These are phyloP conservation scores for Centroberyx gerrardi DNA, from an alignment of 2,797 vertebrate species.

Conservation along the genomic window DNA sequence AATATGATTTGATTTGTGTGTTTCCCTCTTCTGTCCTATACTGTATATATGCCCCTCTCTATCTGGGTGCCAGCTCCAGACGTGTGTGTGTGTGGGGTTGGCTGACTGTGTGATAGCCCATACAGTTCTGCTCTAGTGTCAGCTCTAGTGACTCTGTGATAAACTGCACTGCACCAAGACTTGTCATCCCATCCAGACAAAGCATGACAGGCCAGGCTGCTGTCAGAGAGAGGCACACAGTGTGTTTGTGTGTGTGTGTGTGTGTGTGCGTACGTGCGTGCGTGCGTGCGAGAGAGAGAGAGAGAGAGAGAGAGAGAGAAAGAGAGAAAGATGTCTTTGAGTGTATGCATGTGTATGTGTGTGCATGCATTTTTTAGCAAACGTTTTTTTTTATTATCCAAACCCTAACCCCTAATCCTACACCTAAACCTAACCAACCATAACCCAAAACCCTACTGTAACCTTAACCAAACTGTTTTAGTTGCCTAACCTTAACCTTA, in stretches of 20 bases:
- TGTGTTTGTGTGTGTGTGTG: slow-evolving; percentile 13
- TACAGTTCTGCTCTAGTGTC: slow-evolving; percentile 56
- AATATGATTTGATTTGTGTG: slow-evolving; percentile 32
- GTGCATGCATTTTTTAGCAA: too few relatives aligned
- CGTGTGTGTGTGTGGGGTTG: slow-evolving; percentile 25
- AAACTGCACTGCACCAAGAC: slow-evolving; percentile 64
- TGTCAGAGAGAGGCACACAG: slow-evolving; percentile 22
- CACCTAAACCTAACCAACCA: too few relatives aligned
- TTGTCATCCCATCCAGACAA: slow-evolving; percentile 64
- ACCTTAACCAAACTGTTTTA: too few relatives aligned
- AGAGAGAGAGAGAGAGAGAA: not conserved
- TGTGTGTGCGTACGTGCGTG: slow-evolving; percentile 1
- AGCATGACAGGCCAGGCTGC: slow-evolving; percentile 54
- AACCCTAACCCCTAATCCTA: too few relatives aligned
- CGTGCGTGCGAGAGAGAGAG: slow-evolving; percentile 13
- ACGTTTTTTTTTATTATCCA: too few relatives aligned
- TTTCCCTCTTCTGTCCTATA: slow-evolving; percentile 21
- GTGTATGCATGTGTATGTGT: not conserved
- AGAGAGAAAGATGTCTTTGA: not conserved
- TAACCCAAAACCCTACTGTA: too few relatives aligned
- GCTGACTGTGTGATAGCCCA: slow-evolving; percentile 57
- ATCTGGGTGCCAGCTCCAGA: slow-evolving; percentile 12
- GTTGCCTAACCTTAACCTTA: too few relatives aligned
- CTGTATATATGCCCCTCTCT: slow-evolving; percentile 17
- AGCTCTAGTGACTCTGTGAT: slow-evolving; percentile 68